Base-by-base conservation (phyloP, 2,797 vertebrate genomes). In the Margarornis squamiger region DNA sequence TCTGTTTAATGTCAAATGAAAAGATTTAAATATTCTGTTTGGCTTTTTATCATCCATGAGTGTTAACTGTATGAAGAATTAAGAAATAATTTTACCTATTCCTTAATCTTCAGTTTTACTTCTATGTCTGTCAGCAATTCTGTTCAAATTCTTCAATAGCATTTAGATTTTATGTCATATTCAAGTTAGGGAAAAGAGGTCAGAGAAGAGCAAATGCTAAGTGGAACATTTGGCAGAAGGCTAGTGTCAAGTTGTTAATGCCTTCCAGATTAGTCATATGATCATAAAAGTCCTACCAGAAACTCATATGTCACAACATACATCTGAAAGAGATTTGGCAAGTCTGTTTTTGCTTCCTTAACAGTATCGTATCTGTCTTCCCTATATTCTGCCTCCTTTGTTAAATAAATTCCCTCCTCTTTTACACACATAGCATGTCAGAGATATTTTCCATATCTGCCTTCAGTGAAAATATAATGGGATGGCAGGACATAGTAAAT, bases 231-330 rank as follows among this genome's bases (percentile, higher is more conserved):
- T 94, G 77, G 73, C 93, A 93, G 41, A 78, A 86, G 30, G 29
- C 38, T 82, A 68, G 32, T 84, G 74, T 73, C 93, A 92, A 76
- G 30, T 61, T 63, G 41, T 89, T 90, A 92, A 89, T 92, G 45
- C 29, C 29, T 95, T 95, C 52, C 70, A 90, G 58, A 88, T 74
- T 91, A 92, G 85, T 91, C 91, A 90, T 81, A 70, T 68, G 76
- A 88, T 83, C 68, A 68, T 84, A 86, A 58, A 92, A 86, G 34
- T 91, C 57, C 61, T 68, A 84, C 52, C 26, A 88, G 66, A 91
- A 90, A 90, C 12, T 82, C 34, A 12, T 62, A 45, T 55, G 74
- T 77, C 76, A 85, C 62, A 92, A 58, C 34, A 75, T 48, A 51
- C 7, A 75, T 72, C 54, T 90, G 58, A 89, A 73, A 91, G 65